Evolutionary conservation across 2,797 vertebrate species (phyloP), one percentile per base, ranked within the genome.

Genomic region (Sarcoramphus papa): DNA sequence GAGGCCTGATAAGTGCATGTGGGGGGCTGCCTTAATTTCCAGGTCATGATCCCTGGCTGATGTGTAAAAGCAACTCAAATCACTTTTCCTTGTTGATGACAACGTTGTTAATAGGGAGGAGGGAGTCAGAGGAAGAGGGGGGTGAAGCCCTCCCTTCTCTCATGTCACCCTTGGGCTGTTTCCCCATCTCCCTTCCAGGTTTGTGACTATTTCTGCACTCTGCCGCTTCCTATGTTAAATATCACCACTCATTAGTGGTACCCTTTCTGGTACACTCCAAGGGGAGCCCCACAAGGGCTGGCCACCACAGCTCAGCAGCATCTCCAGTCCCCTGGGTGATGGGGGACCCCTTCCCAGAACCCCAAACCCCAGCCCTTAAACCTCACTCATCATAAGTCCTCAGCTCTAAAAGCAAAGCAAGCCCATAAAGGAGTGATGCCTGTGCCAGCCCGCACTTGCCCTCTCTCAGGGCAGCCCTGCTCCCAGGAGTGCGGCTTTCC

Each of bases 1-100:
- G 48, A 59, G 64, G 53, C 30, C 7, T 54, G 62, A 6, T 41
- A 70, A 91, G 17, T 20, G 4, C 2, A 0, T 8, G 0, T 4
- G 10, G 14, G n/a, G 33, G 45, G 17, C 70, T 88, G 40, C 40
- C 40, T 91, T 64, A 43, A 48, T 68, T 92, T 75, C 84, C 65
- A 87, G 69, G 77, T 77, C 33, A 35, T 24, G 24, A 48, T 54
- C 43, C 7, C 24, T 33, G 31, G 20, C 31, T 62, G 51, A n/a
- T 57, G 18, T 25, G 20, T 31, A n/a, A 87, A 87, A 74, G n/a
- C 53, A 70, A 67, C 25, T 47, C 43, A 73, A 80, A 88, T 53
- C 9, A 24, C 11, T 57, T 80, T 62, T 72, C 3, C 35, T 65
- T 69, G 14, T 45, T 67, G 76, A 54, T 33, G 16, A 63, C 75